Percentiles rank a stretch among this genome's conserved stretches.
Evolutionary conservation across 2,797 vertebrate species (phyloP).

Genomic region (Nasua narica): DNA sequence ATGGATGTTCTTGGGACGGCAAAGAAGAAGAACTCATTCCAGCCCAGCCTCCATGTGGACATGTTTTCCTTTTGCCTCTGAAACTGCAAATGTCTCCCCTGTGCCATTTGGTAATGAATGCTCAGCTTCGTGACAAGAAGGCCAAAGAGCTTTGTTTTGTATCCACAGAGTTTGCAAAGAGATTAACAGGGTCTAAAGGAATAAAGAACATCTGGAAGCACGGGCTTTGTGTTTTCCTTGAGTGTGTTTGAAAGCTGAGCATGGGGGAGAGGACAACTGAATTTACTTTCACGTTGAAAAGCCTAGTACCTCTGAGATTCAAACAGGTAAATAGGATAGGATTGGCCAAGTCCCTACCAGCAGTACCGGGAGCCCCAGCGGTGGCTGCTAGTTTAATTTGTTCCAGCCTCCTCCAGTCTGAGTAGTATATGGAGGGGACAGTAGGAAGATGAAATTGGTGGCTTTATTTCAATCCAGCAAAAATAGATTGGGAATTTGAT

Average conservation of each 20-base stretch:
- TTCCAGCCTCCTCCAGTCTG: neutral
- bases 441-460: neutral
- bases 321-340: neutral
- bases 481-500: neutral
- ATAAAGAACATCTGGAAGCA: conserved; percentile 1
- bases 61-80: neutral
- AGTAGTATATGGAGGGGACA: neutral
- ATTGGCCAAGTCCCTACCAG: neutral
- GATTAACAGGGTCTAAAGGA: conserved; percentile 19
- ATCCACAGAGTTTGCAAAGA: neutral
- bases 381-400: neutral
- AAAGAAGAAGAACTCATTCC: neutral
- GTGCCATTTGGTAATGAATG: conserved; percentile 5
- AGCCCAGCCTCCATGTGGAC: neutral
- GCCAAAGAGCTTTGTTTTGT: conserved; percentile 24
- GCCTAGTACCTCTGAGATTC: neutral
- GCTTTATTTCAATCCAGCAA: conserved; percentile 3
- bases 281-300: neutral
- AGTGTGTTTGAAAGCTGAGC: neutral
- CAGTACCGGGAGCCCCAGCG: neutral
- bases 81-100: neutral
- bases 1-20: neutral
- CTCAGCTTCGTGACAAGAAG: neutral
- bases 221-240: neutral
- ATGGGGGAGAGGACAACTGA: neutral